These are phyloP conservation scores for Ginglymostoma cirratum DNA, from an alignment of 2,113 vertebrate species.

Conservation along the genomic window DNA sequence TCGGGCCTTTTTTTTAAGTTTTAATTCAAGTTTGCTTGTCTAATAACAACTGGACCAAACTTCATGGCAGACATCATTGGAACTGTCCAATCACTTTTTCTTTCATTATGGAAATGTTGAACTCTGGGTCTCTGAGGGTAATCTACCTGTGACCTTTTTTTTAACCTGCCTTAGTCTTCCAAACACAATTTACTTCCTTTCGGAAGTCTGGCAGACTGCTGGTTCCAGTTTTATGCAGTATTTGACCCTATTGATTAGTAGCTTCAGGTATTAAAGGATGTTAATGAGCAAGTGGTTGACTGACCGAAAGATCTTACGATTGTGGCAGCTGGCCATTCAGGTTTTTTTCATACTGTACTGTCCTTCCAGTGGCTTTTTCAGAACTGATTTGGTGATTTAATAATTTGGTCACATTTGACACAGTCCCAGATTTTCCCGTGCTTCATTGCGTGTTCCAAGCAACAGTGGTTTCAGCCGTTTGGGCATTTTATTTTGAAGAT, in stretches of 20 bases:
- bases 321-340: slow-evolving; percentile 4
- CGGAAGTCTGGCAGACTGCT: slow-evolving; percentile 36
- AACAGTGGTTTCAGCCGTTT: background rate
- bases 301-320: background rate
- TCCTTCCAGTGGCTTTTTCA: background rate
- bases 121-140: slow-evolving; percentile 31
- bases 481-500: background rate
- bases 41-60: slow-evolving; percentile 38
- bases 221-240: slow-evolving; percentile 37
- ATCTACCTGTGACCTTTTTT: slow-evolving; percentile 28
- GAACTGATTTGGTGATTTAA: background rate
- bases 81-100: slow-evolving; percentile 32
- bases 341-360: background rate
- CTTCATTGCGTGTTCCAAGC: slow-evolving; percentile 6
- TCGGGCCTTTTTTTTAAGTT: slow-evolving; percentile 29
- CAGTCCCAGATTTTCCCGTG: background rate
- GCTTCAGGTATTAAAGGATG: slow-evolving; percentile 32
- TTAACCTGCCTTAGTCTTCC: slow-evolving; percentile 35
- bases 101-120: slow-evolving; percentile 36
- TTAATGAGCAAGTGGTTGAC: slow-evolving; percentile 37
- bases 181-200: slow-evolving; percentile 28
- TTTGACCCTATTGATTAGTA: slow-evolving; percentile 33
- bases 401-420: background rate
- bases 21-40: slow-evolving; percentile 38
- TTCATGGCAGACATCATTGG: slow-evolving; percentile 24